phyloP scores from a whole-genome alignment of 2,113 vertebrate species.

The Megaceryle torquata region DNA sequence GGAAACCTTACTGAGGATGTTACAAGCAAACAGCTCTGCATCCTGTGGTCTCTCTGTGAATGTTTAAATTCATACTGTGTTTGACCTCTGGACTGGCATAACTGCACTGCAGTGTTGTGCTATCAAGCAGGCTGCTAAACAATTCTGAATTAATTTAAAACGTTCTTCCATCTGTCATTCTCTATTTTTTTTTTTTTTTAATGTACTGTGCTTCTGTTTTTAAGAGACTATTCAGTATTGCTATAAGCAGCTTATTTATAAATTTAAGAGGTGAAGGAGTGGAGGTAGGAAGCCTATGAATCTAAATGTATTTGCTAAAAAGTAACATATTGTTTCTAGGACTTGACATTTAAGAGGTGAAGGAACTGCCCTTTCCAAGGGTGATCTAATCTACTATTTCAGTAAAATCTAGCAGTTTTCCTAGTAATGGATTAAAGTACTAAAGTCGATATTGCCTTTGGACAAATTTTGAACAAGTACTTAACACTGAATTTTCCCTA shows the following conservation, averaged over 20 bases:
- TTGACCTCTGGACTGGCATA: constrained; percentile 31
- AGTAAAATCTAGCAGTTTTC: neutral
- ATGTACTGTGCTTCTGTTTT: neutral
- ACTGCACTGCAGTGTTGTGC: neutral
- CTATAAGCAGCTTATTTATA: neutral
- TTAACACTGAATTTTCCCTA: neutral
- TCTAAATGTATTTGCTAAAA: neutral
- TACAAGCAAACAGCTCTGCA: neutral
- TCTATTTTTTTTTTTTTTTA: neutral
- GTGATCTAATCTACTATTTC: neutral
- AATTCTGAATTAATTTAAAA: neutral
- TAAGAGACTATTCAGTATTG: neutral
- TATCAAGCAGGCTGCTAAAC: neutral
- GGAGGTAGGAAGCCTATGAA: neutral
- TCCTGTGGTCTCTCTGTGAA: neutral
- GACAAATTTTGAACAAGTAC: neutral
- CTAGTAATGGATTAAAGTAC: neutral
- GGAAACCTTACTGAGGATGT: neutral
- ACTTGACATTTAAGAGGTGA: neutral
- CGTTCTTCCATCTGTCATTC: neutral
- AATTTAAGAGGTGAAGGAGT: neutral
- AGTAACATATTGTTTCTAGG: neutral
- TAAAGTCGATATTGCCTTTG: neutral
- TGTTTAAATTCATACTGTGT: neutral
- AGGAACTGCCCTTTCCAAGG: neutral